Evolutionary conservation across 2,113 vertebrate species (phyloP), one percentile per base, ranked within the genome.

Genomic region (Himantopus leucocephalus): DNA sequence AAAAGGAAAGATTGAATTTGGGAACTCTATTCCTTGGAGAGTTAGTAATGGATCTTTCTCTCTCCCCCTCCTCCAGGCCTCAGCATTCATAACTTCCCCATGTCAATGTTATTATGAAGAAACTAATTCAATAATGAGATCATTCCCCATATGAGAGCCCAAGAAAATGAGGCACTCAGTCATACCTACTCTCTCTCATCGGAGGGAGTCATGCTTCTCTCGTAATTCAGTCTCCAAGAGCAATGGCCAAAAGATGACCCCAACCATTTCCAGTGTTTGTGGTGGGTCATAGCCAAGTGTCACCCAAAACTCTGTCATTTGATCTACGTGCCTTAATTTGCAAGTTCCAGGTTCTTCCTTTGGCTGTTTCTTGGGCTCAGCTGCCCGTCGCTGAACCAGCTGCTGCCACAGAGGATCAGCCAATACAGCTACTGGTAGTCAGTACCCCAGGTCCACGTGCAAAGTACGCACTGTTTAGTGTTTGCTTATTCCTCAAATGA

Each of bases 1-100:
- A 97, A 96, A 90, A 94, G 83, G 39, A 76, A 96, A 97, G 91
- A 97, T 94, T 95, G 96, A 92, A 98, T 98, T 97, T 97, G 97
- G 94, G 90, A 96, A 95, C 87, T 90, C 73, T 62, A 18, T 87
- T 97, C 97, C 96, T 82, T 52, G 32, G 94, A 95, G 97, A 94
- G 80, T 79, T 90, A 32, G 91, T 91, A 93, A 96, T 75, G 95
- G 92, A 95, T 94, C 71, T 96, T 83, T 88, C 55, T 87, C 68
- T 23, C 82, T 73, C 37, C 20, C 9, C 13, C 78, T 96, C 94
- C 97, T 96, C 87, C 73, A 95, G 95, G 94, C 85, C 93, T 88
- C 79, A 67, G 60, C 50, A 56, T 89, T 96, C 87, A 71, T 92
- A 96, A 87, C 96, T 95, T 94, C 74, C 64, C 88, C 77, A 70